Conservation (phyloP, 2,888 invertebrate species). For the Arctia plantaginis region DNA sequence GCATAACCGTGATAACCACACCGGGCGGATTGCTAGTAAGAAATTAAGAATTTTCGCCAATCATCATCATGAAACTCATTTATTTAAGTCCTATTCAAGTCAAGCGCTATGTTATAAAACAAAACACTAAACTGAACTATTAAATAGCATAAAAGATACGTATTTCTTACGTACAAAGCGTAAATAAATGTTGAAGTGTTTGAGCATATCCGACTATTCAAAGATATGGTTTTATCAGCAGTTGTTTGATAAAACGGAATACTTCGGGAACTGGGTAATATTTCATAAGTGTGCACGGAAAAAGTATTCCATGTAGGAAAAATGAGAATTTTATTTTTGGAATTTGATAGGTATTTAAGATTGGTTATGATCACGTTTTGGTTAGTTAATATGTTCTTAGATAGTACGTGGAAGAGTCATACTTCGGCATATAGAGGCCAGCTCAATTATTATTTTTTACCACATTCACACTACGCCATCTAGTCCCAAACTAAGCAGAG, state of each 20-base stretch:
- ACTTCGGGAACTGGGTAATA: conserved; percentile 13
- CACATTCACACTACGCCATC: no score
- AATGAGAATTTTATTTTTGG: background rate
- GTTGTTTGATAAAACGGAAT: conserved; percentile 30
- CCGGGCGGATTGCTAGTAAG: no score
- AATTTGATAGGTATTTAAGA: background rate
- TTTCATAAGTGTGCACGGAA: conserved; percentile 1
- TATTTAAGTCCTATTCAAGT: background rate
- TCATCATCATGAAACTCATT: background rate
- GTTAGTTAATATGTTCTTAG: background rate
- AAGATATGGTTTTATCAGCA: conserved; percentile 43
- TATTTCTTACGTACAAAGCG: conserved; percentile 11
- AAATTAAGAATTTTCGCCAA: background rate
- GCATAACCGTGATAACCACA: no score
- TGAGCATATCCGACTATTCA: conserved; percentile 23
- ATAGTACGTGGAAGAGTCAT: no score
- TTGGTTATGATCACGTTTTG: background rate
- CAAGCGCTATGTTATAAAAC: background rate
- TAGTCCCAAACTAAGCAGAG: no score
- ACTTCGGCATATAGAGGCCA: no score
- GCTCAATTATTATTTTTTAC: no score
- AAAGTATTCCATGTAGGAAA: background rate
- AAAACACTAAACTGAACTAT: background rate
- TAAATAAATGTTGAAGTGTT: conserved; percentile 30
- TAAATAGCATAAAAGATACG: conserved; percentile 31